These are phyloP conservation scores for Lycocerus yunnanus DNA, from an alignment of 2,888 invertebrate species.

Conservation along the genomic window DNA sequence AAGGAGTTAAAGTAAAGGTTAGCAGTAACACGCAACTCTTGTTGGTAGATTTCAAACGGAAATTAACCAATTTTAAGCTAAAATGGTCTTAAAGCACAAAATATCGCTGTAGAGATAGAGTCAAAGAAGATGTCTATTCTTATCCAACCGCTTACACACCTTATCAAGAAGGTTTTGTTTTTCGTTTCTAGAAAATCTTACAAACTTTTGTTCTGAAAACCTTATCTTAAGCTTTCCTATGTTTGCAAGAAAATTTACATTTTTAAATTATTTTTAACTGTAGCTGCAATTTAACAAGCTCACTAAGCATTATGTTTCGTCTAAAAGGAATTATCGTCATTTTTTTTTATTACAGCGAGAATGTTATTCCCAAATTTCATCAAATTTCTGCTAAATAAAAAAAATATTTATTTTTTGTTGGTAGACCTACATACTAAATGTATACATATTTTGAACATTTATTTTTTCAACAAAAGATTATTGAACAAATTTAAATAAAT, in stretches of 20 bases:
- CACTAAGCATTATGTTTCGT: background rate
- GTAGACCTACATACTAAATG: too few species aligned
- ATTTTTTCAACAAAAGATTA: too few species aligned
- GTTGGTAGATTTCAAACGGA: conserved; percentile 34
- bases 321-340: background rate
- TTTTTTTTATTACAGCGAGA: background rate
- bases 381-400: too few species aligned
- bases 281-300: background rate
- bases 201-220: conserved; percentile 23
- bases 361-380: too few species aligned
- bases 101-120: conserved; percentile 28
- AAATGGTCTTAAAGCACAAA: conserved; percentile 27
- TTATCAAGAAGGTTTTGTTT: conserved; percentile 24
- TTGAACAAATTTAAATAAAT: too few species aligned
- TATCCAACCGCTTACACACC: conserved; percentile 22
- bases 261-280: conserved; percentile 1
- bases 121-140: conserved; percentile 23
- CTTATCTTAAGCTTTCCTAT: conserved; percentile 16
- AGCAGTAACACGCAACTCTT: conserved; percentile 32
- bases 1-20: conserved; percentile 31
- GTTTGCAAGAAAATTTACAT: conserved; percentile 9
- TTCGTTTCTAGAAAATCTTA: conserved; percentile 23
- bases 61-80: conserved; percentile 37
- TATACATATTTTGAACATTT: too few species aligned
- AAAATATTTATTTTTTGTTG: too few species aligned